Conservation (phyloP, 2,797 vertebrate genomes). For the Rallus crepitans region DNA sequence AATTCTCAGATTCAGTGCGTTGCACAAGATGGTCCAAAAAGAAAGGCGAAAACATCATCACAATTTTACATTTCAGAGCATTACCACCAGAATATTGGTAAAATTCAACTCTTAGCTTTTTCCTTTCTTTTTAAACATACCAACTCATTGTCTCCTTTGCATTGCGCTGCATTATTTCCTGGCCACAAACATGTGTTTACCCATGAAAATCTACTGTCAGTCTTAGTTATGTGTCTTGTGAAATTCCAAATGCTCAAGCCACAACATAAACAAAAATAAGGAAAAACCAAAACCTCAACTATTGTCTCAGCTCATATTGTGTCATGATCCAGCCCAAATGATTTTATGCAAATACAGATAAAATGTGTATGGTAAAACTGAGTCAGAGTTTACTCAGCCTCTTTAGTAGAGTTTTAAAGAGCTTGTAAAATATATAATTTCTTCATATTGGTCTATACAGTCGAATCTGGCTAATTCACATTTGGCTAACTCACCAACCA, state of each 20-base stretch:
- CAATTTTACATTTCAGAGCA: not conserved
- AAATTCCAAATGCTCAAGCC: conserved; percentile 60
- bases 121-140: not conserved
- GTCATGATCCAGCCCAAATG: conserved; percentile 32
- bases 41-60: not conserved
- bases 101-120: not conserved
- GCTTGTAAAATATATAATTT: not conserved
- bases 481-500: not conserved
- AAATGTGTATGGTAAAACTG: conserved; percentile 55
- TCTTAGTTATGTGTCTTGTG: conserved; percentile 56
- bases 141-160: conserved; percentile 2
- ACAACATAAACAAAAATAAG: conserved; percentile 63
- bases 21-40: not conserved
- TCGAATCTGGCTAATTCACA: not conserved
- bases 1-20: not conserved
- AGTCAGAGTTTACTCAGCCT: conserved; percentile 55
- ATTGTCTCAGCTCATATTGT: conserved; percentile 47
- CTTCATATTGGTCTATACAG: not conserved
- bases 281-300: conserved; percentile 63
- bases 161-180: conserved; percentile 36
- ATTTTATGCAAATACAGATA: conserved; percentile 63
- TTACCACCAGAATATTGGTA: not conserved
- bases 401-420: not conserved
- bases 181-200: conserved; percentile 58
- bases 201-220: conserved; percentile 56